A percentile compares a stretch with the other conserved stretches of the same genome.
These are phyloP conservation scores for Opisthocomus hoazin DNA, from an alignment of 2,113 vertebrate genomes.

Conservation along the genomic window DNA sequence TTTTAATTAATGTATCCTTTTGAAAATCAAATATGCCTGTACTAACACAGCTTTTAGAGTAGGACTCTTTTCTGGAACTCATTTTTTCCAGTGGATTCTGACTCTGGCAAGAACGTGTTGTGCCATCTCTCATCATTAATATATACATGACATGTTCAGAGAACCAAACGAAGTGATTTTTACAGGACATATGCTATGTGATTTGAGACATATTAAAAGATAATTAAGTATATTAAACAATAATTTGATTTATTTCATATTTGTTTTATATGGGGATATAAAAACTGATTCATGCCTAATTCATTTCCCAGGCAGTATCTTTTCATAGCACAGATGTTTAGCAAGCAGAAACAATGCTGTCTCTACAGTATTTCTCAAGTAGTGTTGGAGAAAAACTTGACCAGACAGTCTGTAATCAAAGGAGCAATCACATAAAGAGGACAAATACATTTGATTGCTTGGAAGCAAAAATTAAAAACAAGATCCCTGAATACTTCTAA, in stretches of 20 bases:
- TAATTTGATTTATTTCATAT: conserved; percentile 61
- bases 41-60: neutral
- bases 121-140: conserved; percentile 58
- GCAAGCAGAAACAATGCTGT: neutral
- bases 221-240: conserved; percentile 57
- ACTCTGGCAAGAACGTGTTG: neutral
- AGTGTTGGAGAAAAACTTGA: neutral
- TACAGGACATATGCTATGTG: conserved; percentile 41
- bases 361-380: neutral
- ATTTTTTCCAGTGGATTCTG: neutral
- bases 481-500: neutral
- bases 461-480: neutral
- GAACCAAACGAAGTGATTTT: conserved; percentile 10
- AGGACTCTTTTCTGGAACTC: neutral
- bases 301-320: conserved; percentile 26
- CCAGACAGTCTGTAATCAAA: neutral
- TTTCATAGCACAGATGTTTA: conserved; percentile 8
- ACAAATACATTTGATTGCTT: neutral
- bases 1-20: neutral
- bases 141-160: conserved; percentile 29
- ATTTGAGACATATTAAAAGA: conserved; percentile 16
- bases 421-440: neutral
- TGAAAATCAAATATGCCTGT: neutral
- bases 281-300: conserved; percentile 2
- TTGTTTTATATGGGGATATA: conserved; percentile 33